Evolutionary conservation across 92 coral and sea anemone species (phyloP), one percentile per base, ranked within the genome.

Genomic region (Phymanthus crucifer): DNA sequence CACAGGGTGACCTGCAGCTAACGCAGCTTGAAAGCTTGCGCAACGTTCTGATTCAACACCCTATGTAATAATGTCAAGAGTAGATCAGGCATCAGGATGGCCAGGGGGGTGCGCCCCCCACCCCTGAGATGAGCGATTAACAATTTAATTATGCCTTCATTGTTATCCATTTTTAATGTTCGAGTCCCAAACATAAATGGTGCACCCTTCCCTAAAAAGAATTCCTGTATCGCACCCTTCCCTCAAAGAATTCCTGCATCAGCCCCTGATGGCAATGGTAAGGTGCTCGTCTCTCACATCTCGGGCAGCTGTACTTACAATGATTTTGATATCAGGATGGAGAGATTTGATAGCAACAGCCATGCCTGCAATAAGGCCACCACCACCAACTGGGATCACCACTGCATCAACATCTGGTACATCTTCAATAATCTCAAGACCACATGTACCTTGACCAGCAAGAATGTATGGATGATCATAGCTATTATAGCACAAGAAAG

Each of bases 1-100:
- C 6, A 91, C 86, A 33, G 98, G 98, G 48, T 87, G 91, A 38
- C 94, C 94, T 11, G 94, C 96, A 33, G 89, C 88, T 84, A 91
- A 47, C n/a, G 98, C 98, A 52, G 98, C 98, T 70, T 88, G 89
- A 74, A 94, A 94, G 77, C 98, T 94, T 46, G 98, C 88, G 61
- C 98, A 94, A 33, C 91, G 89, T 74, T 94, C 98, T 0, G 98
- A 94, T 69, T 94, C 98, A 18, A 94, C 98, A 19, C 96, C 98
- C 98, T 93, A n/a, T n/a, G n/a, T n/a, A n/a, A n/a, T n/a, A n/a
- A n/a, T n/a, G n/a, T n/a, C n/a, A n/a, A n/a, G n/a, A n/a, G n/a
- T n/a, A n/a, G n/a, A n/a, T n/a, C n/a, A n/a, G n/a, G n/a, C n/a
- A n/a, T n/a, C n/a, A n/a, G n/a, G n/a, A n/a, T n/a, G n/a, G n/a